Base-by-base conservation (phyloP, 2,888 invertebrate species). In the Empis livida region DNA sequence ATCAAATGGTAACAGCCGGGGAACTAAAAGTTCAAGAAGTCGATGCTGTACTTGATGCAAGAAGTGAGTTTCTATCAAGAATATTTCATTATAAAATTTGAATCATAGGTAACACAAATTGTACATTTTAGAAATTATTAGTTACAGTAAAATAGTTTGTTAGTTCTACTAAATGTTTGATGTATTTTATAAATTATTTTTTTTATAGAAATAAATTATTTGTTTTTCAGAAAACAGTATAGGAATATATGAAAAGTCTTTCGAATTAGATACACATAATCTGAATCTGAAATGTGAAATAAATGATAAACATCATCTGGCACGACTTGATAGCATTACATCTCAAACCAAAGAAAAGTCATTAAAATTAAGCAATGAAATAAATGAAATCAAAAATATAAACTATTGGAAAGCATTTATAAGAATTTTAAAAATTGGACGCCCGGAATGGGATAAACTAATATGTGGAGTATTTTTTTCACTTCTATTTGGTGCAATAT, bases 371-470 rank as follows among this genome's bases (percentile, higher is more conserved):
- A n/a, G n/a, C n/a, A n/a, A n/a, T n/a, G n/a, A n/a, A n/a, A n/a
- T n/a, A n/a, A n/a, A 49, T 13, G 35, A 44, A 10, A 30, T 49
- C 0, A 48, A 53, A 23, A 35, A 47, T 3, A 48, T 48, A 1
- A 39, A 56, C 14, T 63, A 58, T 42, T 35, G 56, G 3, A 53
- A 53, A 9, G 59, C 62, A 5, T 61, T 64, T 40, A 72, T 72
- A 66, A 73, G 78, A 57, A 76, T 82, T 46, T 58, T 85, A 54
- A 73, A 74, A 32, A 56, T 56, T 51, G 59, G 61, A 53, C 70
- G 70, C 46, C 78, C 79, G 0, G 86, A 87, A 64, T 84, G 82
- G 74, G 73, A 73, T 43, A 73, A 72, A 55, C 76, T 85, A 58
- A 46, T 79, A 1, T 61, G 76, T 3, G 81, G 80, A 4, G 71